Evolutionary conservation across 2,797 vertebrate species (phyloP), one percentile per base, ranked within the genome.

Genomic region (Leuciscus waleckii): DNA sequence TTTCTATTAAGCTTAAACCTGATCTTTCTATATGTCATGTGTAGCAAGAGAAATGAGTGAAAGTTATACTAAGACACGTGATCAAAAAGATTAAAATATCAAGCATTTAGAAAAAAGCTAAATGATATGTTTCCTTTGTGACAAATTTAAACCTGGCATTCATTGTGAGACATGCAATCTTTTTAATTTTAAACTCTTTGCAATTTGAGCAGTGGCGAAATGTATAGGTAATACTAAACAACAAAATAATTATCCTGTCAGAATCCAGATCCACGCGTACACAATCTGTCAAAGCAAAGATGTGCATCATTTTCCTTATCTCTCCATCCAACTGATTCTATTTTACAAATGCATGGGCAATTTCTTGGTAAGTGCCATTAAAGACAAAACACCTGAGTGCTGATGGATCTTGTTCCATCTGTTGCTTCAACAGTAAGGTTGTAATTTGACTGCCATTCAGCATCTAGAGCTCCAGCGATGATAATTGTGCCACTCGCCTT

Each of bases 381-480:
- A 74, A 77, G 63, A 82, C 26, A 63, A 84, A 83, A 26, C 87
- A 90, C 89, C 89, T 90, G 85, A 58, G 89, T 87, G 73, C 85
- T 87, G 81, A 90, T 82, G 75, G 94, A 90, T 88, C 91, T 94
- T 87, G 94, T 96, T 89, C 96, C 96, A 90, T 97, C 96, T 81
- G 96, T 97, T 87, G 95, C 96, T 89, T 96, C 95, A 13, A 97
- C 94, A 3, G 96, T 97, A 92, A 97, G 93, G 92, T 96, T 97
- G 87, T 97, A 97, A 94, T 92, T 93, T 89, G 96, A 96, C 88
- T 94, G 96, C 87, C 95, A 93, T 86, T 97, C 96, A 89, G 95
- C 95, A 93, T 97, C 95, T 75, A 97, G 95, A 84, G 95, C 94
- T 89, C 94, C 95, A 88, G 96, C 96, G 0, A 97, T 90, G 88